phyloP scores from a whole-genome alignment of 2,888 invertebrate species.

The Andrena chrysosceles region DNA sequence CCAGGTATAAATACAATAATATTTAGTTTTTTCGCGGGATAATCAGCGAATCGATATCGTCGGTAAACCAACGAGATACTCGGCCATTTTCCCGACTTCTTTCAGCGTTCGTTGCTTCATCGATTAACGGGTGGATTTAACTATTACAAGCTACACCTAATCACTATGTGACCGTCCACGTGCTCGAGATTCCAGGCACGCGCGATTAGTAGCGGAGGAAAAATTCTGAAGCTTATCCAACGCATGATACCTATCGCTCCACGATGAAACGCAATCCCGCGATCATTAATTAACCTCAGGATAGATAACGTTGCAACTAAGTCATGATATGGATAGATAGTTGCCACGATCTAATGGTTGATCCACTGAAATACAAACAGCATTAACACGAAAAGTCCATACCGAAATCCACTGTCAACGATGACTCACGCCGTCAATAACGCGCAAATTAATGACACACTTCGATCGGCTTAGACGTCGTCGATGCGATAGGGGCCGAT shows the following conservation, averaged over 20 bases:
- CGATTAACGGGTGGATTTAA: conserved; percentile 32
- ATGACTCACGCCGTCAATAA: conserved; percentile 53
- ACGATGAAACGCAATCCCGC: background rate
- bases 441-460: conserved; percentile 50
- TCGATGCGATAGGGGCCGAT: conserved; percentile 26
- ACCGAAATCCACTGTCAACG: background rate
- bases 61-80: conserved; percentile 17
- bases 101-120: background rate
- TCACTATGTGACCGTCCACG: conserved; percentile 41
- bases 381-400: background rate
- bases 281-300: background rate
- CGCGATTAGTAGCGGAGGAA: background rate
- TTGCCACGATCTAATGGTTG: background rate
- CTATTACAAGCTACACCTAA: conserved; percentile 25
- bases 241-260: background rate
- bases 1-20: conserved; percentile 58
- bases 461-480: conserved; percentile 40
- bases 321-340: background rate
- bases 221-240: background rate
- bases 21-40: conserved; percentile 54
- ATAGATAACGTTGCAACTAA: background rate
- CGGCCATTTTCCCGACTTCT: background rate
- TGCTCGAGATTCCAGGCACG: conserved; percentile 20
- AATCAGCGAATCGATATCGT: conserved; percentile 45
- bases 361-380: background rate